Percentiles rank a stretch among this genome's conserved stretches.
Conservation (phyloP, 37 sponge, comb jelly and placozoan genomes). For the Halichondria panicea region DNA sequence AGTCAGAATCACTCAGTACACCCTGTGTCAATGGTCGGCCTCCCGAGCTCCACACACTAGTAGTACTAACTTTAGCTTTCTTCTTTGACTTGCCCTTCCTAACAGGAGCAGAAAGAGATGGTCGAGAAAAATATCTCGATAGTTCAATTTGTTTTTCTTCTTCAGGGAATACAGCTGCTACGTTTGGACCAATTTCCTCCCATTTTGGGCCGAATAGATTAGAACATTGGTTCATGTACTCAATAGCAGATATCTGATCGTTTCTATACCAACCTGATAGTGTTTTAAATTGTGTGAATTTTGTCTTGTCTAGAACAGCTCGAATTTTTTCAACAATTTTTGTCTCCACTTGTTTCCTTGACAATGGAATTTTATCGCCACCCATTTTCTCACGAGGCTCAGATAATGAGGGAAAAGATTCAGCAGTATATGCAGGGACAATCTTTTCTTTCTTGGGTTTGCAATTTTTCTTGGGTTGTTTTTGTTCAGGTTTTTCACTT, state of each 20-base stretch:
- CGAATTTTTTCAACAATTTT: slow-evolving; percentile 9
- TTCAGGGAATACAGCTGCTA: slow-evolving; percentile 22
- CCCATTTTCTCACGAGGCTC: not conserved
- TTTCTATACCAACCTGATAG: slow-evolving; percentile 40
- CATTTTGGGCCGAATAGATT: slow-evolving; percentile 25
- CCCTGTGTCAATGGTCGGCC: too few relatives aligned
- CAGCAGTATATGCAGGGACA: not conserved
- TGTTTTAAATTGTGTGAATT: slow-evolving; percentile 37
- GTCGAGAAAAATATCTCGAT: not conserved
- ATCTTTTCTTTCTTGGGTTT: not conserved
- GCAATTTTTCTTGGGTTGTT: not conserved
- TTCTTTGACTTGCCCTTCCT: not conserved
- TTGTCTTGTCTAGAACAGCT: slow-evolving; percentile 21
- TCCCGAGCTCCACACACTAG: too few relatives aligned
- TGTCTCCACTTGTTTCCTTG: not conserved
- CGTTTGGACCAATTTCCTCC: slow-evolving; percentile 23
- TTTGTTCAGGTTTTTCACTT: not conserved
- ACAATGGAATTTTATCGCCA: not conserved
- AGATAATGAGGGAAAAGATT: not conserved
- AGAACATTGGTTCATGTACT: slow-evolving; percentile 29
- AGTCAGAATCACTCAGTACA: too few relatives aligned
- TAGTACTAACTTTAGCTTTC: not conserved
- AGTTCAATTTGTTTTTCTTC: slow-evolving; percentile 20
- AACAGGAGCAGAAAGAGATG: not conserved
- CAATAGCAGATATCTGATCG: slow-evolving; percentile 12